Evolutionary conservation across 2,888 invertebrate species (phyloP).

Genomic region (Cerastis rubricosa): DNA sequence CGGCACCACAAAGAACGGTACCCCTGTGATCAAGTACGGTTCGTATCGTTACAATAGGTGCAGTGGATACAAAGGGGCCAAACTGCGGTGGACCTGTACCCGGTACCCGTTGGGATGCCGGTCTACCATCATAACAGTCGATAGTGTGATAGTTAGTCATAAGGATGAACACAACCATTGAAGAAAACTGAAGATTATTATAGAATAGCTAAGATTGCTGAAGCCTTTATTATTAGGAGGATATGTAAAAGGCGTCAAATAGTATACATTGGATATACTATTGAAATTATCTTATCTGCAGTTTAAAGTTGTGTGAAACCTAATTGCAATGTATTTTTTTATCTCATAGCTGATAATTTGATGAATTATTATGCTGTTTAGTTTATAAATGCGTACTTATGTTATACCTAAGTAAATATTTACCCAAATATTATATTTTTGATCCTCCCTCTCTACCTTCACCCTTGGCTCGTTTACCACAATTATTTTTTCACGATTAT

Average conservation of each 20-base stretch:
- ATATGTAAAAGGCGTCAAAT: neutral
- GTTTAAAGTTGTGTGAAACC: neutral
- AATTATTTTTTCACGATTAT: neutral
- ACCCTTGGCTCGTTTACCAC: neutral
- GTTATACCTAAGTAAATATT: neutral
- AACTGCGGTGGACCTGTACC: slow-evolving; percentile 65
- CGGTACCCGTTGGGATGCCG: slow-evolving; percentile 44
- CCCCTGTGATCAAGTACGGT: slow-evolving; percentile 49
- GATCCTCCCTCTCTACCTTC: neutral
- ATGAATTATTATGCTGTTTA: neutral
- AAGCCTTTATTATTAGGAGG: neutral
- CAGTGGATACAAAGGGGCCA: slow-evolving; percentile 52
- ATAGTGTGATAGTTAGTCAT: slow-evolving; percentile 32
- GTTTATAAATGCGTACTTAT: neutral
- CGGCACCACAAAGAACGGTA: slow-evolving; percentile 38
- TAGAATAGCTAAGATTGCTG: neutral
- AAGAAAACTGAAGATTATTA: neutral
- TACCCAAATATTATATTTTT: neutral
- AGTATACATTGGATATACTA: too few relatives aligned
- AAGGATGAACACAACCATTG: slow-evolving; percentile 34
- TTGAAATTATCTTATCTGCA: too few relatives aligned
- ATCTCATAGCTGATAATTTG: too few relatives aligned
- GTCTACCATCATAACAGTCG: slow-evolving; percentile 50
- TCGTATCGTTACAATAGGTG: slow-evolving; percentile 45
- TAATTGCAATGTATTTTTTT: neutral